A percentile compares a stretch with the other conserved stretches of the same genome.
These are phyloP conservation scores for Emydoidea blandingii DNA, from an alignment of 2,797 vertebrate genomes.

Conservation along the genomic window DNA sequence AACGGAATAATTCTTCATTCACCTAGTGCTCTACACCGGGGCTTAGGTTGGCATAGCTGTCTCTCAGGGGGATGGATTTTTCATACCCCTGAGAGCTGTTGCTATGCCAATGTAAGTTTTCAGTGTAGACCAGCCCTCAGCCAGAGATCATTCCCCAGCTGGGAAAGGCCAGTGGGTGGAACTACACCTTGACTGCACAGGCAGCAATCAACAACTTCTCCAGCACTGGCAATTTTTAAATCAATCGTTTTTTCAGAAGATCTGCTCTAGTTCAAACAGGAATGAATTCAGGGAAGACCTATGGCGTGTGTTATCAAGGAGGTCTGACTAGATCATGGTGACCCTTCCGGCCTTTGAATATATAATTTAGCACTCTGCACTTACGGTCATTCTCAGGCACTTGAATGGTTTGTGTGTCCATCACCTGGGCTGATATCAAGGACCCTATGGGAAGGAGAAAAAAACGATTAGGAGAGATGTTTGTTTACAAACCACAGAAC, in stretches of 20 bases:
- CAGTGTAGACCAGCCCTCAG: not conserved
- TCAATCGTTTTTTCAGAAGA: not conserved
- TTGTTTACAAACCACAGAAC: too few species aligned
- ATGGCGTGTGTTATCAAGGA: too few species aligned
- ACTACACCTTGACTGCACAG: not conserved
- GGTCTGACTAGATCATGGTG: too few species aligned
- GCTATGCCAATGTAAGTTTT: not conserved
- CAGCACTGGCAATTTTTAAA: not conserved
- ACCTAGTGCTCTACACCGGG: too few species aligned
- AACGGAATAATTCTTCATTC: too few species aligned
- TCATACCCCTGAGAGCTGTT: not conserved
- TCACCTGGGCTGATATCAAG: not conserved
- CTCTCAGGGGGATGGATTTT: not conserved
- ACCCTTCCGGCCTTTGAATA: too few species aligned
- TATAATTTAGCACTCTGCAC: not conserved
- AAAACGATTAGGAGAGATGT: accelerated
- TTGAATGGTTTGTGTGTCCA: not conserved
- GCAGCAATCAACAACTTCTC: not conserved
- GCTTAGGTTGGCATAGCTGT: not conserved
- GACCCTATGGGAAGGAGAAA: not conserved
- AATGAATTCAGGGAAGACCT: too few species aligned
- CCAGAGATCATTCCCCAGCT: not conserved
- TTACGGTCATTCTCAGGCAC: not conserved
- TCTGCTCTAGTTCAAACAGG: not conserved
- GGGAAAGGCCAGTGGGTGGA: not conserved